These are phyloP conservation scores for Chloroclysta siterata DNA, from an alignment of 2,888 invertebrate genomes.

Conservation along the genomic window DNA sequence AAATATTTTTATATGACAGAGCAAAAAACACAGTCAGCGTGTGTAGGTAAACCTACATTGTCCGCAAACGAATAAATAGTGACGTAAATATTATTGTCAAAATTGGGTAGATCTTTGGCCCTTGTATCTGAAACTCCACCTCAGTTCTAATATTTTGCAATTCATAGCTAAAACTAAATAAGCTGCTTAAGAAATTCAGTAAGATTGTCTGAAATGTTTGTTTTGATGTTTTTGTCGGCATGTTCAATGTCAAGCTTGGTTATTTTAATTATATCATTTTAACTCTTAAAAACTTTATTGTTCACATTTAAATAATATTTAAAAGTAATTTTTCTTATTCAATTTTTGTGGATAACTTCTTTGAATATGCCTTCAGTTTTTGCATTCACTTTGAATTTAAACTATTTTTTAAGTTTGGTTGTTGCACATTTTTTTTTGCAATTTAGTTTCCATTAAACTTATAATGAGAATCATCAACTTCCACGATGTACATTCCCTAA, in stretches of 20 bases:
- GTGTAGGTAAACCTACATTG: too few species aligned
- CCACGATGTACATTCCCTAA: neutral
- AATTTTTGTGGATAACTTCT: slow-evolving; percentile 1
- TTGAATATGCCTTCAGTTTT: slow-evolving; percentile 41
- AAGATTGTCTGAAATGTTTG: slow-evolving; percentile 20
- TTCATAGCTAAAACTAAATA: neutral
- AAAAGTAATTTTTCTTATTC: neutral
- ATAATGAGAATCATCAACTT: slow-evolving; percentile 41
- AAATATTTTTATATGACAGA: neutral
- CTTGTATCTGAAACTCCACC: neutral
- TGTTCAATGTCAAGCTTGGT: slow-evolving; percentile 23
- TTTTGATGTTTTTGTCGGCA: slow-evolving; percentile 38
- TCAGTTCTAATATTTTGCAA: neutral
- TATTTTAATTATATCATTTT: neutral
- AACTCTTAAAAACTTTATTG: neutral
- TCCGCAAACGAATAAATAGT: too few species aligned
- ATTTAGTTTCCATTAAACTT: slow-evolving; percentile 40
- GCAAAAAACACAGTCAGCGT: too few species aligned
- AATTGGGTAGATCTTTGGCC: neutral
- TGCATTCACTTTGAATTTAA: slow-evolving; percentile 34
- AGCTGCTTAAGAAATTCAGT: slow-evolving; percentile 13
- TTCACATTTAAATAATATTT: neutral
- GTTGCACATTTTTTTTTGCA: slow-evolving; percentile 45
- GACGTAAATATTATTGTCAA: neutral
- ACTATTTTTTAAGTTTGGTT: slow-evolving; percentile 40